Base-by-base conservation (phyloP, 2,888 invertebrate genomes). In the Petrolisthes manimaculis region DNA sequence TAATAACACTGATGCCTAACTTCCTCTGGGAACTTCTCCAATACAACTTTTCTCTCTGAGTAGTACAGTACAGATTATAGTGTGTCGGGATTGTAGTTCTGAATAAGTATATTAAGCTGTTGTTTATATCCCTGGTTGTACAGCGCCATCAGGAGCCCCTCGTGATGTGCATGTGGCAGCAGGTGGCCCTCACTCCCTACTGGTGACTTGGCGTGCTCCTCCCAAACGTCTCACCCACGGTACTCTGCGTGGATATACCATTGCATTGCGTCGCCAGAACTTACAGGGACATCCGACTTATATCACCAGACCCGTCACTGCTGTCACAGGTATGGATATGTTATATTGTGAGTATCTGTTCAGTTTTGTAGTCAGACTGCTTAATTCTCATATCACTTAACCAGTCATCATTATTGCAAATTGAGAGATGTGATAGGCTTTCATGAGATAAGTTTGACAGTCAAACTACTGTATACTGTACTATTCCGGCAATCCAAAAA, bases 231-330 rank as follows among this genome's bases (percentile, higher is more conserved):
- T 84, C n/a, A 82, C 56, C n/a, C 83, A 90, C 56, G 90, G 90
- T 24, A 71, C 77, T 24, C 86, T 90, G 1, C 74, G 90, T 8
- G 90, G 90, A 78, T 90, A 89, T 79, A 89, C 81, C 67, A 77
- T 90, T 21, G 88, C 85, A 75, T 80, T 90, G 24, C 74, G 90
- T 18, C 88, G 86, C 86, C 90, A 90, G 80, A 86, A 90, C 74
- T 83, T 89, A 18, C 84, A 88, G 37, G 89, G 84, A 6, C 83
- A 86, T 67, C 92, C 92, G 94, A 79, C 83, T n/a, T 78, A 84
- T 71, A 82, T 90, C 74, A 86, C 86, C 75, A 74, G 89, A 18
- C 90, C 90, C n/a, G 82, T 79, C 78, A 77, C 79, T 0, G 83
- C 74, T 8, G 14, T 55, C 9, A 12, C 74, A 83, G 89, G 89